Conservation (phyloP, 2,797 vertebrate species). For the Avahi laniger region DNA sequence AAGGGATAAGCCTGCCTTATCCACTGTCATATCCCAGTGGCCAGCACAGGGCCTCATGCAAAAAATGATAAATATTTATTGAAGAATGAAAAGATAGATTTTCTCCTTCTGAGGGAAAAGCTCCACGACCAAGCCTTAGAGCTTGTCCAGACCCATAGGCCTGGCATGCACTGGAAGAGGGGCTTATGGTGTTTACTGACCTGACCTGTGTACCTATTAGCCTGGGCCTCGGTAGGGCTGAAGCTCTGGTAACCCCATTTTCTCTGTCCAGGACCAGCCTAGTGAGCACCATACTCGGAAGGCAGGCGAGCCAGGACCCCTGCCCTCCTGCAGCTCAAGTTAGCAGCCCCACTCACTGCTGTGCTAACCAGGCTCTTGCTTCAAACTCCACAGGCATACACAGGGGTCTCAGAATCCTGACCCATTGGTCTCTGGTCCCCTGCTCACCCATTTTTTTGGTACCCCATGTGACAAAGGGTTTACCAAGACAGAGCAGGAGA, state of each 20-base stretch:
- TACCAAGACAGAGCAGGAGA: not conserved
- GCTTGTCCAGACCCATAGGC: not conserved
- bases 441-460: not conserved
- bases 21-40: not conserved
- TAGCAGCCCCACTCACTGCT: not conserved
- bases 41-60: not conserved
- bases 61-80: not conserved
- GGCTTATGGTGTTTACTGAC: not conserved
- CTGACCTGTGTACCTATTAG: not conserved
- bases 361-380: not conserved
- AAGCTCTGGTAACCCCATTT: not conserved
- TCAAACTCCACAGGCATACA: not conserved
- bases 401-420: not conserved
- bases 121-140: not conserved
- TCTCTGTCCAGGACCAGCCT: not conserved
- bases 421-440: not conserved
- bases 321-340: not conserved
- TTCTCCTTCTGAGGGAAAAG: not conserved
- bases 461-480: not conserved
- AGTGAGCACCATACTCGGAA: not conserved
- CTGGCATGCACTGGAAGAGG: not conserved
- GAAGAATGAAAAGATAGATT: not conserved
- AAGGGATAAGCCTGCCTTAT: not conserved
- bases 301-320: not conserved
- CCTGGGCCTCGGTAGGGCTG: not conserved